Conservation (phyloP, 1,140 invertebrate genomes). For the Caerostris darwini region DNA sequence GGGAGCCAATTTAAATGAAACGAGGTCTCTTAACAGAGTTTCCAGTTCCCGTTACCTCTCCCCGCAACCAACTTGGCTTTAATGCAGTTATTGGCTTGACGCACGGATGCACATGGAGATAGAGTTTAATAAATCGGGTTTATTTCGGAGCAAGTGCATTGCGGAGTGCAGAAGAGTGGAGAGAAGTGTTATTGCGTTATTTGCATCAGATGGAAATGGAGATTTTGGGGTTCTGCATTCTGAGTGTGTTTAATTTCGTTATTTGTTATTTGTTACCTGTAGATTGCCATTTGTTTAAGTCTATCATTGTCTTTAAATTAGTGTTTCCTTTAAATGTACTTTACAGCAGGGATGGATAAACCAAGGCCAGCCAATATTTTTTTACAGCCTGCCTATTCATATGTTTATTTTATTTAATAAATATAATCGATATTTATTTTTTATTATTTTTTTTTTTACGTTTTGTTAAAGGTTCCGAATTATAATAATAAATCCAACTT, state of each 20-base stretch:
- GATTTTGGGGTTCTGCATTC: too few species aligned
- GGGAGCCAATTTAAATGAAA: slow-evolving; percentile 49
- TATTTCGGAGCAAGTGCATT: slow-evolving; percentile 7
- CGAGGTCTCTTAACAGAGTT: slow-evolving; percentile 39
- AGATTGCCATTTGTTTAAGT: neutral
- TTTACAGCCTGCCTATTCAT: too few species aligned
- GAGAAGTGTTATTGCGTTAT: neutral
- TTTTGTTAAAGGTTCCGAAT: too few species aligned
- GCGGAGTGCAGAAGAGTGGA: neutral
- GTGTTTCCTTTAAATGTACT: too few species aligned
- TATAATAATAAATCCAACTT: too few species aligned
- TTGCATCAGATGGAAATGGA: neutral
- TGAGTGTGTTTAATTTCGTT: slow-evolving; percentile 12
- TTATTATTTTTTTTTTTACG: too few species aligned
- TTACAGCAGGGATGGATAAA: too few species aligned
- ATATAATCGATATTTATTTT: too few species aligned
- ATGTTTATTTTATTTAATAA: too few species aligned
- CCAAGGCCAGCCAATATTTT: too few species aligned
- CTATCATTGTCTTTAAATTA: too few species aligned
- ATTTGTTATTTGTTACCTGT: neutral
- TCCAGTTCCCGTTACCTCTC: slow-evolving; percentile 14
- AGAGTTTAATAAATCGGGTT: slow-evolving; percentile 37
- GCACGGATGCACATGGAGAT: neutral
- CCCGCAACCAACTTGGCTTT: neutral
- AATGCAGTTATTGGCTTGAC: slow-evolving; percentile 48